Evolutionary conservation across 2,888 invertebrate genomes (phyloP).

Genomic region (Lasiommata megera): DNA sequence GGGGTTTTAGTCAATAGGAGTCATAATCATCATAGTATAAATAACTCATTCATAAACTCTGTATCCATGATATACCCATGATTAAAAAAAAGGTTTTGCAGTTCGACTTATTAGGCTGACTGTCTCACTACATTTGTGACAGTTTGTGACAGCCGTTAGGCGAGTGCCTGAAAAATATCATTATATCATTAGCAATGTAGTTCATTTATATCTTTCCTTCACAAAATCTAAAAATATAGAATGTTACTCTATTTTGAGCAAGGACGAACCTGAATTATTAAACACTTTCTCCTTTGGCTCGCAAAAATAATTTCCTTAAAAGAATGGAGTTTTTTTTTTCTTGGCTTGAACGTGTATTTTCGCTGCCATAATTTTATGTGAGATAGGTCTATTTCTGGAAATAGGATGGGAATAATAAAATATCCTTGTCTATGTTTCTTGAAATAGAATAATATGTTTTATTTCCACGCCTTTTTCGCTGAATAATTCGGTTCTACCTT

Average conservation of each 20-base stretch:
- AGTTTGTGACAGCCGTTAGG: too few relatives aligned
- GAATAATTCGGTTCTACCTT: too few relatives aligned
- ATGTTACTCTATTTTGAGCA: background rate
- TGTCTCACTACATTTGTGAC: too few relatives aligned
- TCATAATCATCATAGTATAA: too few relatives aligned
- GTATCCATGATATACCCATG: too few relatives aligned
- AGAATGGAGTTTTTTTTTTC: slow-evolving; percentile 18
- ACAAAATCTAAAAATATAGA: background rate
- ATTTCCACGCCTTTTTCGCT: background rate
- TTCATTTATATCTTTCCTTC: background rate
- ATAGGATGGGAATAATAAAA: slow-evolving; percentile 6
- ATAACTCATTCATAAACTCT: too few relatives aligned
- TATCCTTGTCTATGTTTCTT: background rate
- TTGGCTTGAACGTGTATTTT: slow-evolving; percentile 1
- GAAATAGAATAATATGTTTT: background rate
- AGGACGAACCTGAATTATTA: slow-evolving; percentile 23
- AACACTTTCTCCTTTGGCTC: slow-evolving; percentile 14
- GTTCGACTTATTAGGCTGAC: too few relatives aligned
- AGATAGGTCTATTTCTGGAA: slow-evolving; percentile 2
- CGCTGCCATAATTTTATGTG: slow-evolving; percentile 4
- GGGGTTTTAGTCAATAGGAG: too few relatives aligned
- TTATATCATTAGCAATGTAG: too few relatives aligned
- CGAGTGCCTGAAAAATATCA: too few relatives aligned
- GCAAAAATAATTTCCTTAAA: slow-evolving; percentile 25
- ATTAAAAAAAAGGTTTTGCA: too few relatives aligned